Evolutionary conservation across 2,113 vertebrate species (phyloP), one percentile per base, ranked within the genome.

Genomic region (Pseudolaguvia tuberculata): DNA sequence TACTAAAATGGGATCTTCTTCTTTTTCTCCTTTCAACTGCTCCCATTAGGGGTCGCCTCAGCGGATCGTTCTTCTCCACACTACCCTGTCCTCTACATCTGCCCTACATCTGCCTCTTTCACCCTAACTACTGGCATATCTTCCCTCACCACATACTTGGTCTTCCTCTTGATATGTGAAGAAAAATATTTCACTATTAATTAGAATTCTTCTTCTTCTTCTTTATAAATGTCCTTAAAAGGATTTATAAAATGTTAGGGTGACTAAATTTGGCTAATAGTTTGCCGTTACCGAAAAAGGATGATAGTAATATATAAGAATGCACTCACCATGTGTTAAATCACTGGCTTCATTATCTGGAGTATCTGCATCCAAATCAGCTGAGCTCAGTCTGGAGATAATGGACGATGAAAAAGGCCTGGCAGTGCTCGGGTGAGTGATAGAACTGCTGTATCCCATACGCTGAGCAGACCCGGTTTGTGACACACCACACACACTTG

Each of bases 311-410:
- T 70, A 29, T 58, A 25, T 20, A 59, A 27, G 9, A 66, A 21
- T 6, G 4, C 4, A 65, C 31, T 88, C 88, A 98, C 97, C 95
- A 35, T 95, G 89, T 25, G 93, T 97, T 72, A 98, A 84, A 81
- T 80, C 75, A 86, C 95, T 97, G 85, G 88, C 78, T 50, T 90
- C 80, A n/a, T 90, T 88, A 61, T 92, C 89, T 27, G 83, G 69
- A 56, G 84, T 78, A 12, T 71, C 45, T 48, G 87, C 84, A 66
- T 85, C 74, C 1, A 85, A 83, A 72, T 84, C 76, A 47, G 82
- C 12, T 17, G 82, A 84, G 59, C 88, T 83, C n/a, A 88, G 79
- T 84, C 89, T 85, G 66, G 83, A 73, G 56, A 79, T 50, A 42
- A 79, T 31, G 25, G 0, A 3, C 3, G 78, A 56, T 77, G 78